Conservation (phyloP, 2,888 invertebrate species). For the Platycheirus rosarum region DNA sequence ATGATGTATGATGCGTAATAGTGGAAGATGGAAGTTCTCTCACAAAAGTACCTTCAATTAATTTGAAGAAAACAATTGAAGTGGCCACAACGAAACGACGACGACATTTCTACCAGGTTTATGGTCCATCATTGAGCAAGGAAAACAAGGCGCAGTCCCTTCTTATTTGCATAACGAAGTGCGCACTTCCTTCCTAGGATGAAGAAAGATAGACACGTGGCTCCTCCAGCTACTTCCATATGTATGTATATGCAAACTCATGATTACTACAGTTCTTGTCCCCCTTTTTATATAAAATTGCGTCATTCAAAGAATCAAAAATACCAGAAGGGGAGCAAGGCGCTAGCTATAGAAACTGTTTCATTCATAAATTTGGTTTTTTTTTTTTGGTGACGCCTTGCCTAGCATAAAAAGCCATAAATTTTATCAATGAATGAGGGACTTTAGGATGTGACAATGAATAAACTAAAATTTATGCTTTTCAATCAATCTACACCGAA, state of each 20-base stretch:
- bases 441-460: slow-evolving; percentile 22
- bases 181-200: slow-evolving; percentile 63
- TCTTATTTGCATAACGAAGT: slow-evolving; percentile 66
- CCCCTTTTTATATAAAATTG: slow-evolving; percentile 6
- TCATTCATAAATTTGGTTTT: slow-evolving; percentile 22
- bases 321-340: not conserved
- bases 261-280: not conserved
- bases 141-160: slow-evolving; percentile 6
- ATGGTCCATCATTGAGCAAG: not conserved
- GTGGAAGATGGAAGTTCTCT: slow-evolving; percentile 10
- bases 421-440: slow-evolving; percentile 23
- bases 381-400: slow-evolving; percentile 17
- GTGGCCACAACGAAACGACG: slow-evolving; percentile 19
- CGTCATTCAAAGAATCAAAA: slow-evolving; percentile 9
- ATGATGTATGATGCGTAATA: slow-evolving; percentile 30
- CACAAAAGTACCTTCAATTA: slow-evolving; percentile 42
- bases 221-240: not conserved
- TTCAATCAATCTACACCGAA: slow-evolving; percentile 5
- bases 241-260: not conserved
- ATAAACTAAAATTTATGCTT: slow-evolving; percentile 28
- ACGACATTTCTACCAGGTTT: not conserved
- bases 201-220: slow-evolving; percentile 25
- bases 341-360: slow-evolving; percentile 7
- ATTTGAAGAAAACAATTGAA: slow-evolving; percentile 40
- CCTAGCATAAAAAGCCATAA: slow-evolving; percentile 18